phyloP scores from a whole-genome alignment of 2,888 invertebrate genomes.

The Epistrophe eligans region DNA sequence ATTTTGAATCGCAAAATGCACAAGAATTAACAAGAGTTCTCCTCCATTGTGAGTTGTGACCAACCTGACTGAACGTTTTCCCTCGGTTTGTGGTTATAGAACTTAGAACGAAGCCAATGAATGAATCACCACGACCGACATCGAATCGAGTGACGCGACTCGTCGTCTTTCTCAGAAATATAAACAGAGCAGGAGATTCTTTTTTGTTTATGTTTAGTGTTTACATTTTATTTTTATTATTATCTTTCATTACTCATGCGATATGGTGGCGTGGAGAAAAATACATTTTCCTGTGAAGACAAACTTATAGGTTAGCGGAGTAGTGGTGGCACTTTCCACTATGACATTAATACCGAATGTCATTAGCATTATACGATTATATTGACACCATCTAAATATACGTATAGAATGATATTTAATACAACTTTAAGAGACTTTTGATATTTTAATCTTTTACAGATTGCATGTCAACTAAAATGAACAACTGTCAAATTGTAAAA shows the following conservation, averaged over 20 bases:
- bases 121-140: constrained; percentile 15
- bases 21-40: constrained; percentile 6
- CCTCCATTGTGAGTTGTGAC: constrained; percentile 8
- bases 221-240: constrained; percentile 55
- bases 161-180: constrained; percentile 54
- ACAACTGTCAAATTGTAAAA: constrained; percentile 8
- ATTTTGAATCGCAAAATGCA: constrained; percentile 11
- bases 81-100: background rate
- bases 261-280: constrained; percentile 22
- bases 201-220: constrained; percentile 54
- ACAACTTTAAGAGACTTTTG: constrained; percentile 2
- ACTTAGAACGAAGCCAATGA: background rate
- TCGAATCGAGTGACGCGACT: constrained; percentile 9
- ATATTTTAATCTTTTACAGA: background rate
- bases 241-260: constrained; percentile 59
- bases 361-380: constrained; percentile 7
- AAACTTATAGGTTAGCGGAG: constrained; percentile 50
- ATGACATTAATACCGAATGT: constrained; percentile 1
- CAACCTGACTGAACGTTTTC: constrained; percentile 7
- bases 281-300: constrained; percentile 59
- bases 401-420: background rate
- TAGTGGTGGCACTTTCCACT: constrained; percentile 9
- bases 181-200: constrained; percentile 55
- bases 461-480: constrained; percentile 8
- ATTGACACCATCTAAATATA: constrained; percentile 15